Percentiles rank a stretch among this genome's conserved stretches.
Conservation (phyloP, 2,797 vertebrate genomes). For the Benthosema pterotum region DNA sequence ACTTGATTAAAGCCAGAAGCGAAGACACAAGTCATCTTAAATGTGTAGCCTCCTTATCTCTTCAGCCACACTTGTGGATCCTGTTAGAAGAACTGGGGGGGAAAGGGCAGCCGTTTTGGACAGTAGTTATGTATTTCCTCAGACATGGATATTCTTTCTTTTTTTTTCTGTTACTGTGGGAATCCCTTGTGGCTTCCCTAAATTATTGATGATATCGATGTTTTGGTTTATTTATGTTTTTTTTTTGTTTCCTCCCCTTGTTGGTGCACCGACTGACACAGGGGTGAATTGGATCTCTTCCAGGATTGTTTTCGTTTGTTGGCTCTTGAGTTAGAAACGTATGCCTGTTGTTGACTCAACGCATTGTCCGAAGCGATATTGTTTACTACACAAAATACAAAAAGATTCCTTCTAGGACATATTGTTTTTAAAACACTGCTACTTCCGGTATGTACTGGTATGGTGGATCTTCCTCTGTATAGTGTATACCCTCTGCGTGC, state of each 20-base stretch:
- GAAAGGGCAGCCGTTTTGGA: slow-evolving; percentile 42
- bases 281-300: slow-evolving; percentile 1
- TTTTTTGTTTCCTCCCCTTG: slow-evolving; percentile 8
- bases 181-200: slow-evolving; percentile 56
- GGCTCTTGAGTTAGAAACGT: background rate
- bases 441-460: background rate
- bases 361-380: background rate
- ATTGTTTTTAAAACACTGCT: background rate
- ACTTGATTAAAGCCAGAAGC: slow-evolving; percentile 69
- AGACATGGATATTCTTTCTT: slow-evolving; percentile 48
- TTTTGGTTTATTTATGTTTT: slow-evolving; percentile 38
- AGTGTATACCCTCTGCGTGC: no score
- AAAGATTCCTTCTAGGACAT: background rate
- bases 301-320: background rate
- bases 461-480: slow-evolving; percentile 14
- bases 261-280: background rate
- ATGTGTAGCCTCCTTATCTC: slow-evolving; percentile 69
- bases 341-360: background rate
- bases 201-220: slow-evolving; percentile 56
- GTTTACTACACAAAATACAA: background rate
- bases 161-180: slow-evolving; percentile 39
- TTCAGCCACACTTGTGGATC: slow-evolving; percentile 60
- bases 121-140: slow-evolving; percentile 36
- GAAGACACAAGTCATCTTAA: slow-evolving; percentile 67
- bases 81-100: slow-evolving; percentile 50